phyloP scores from a whole-genome alignment of 2,888 invertebrate species.

The Andrena marginata region DNA sequence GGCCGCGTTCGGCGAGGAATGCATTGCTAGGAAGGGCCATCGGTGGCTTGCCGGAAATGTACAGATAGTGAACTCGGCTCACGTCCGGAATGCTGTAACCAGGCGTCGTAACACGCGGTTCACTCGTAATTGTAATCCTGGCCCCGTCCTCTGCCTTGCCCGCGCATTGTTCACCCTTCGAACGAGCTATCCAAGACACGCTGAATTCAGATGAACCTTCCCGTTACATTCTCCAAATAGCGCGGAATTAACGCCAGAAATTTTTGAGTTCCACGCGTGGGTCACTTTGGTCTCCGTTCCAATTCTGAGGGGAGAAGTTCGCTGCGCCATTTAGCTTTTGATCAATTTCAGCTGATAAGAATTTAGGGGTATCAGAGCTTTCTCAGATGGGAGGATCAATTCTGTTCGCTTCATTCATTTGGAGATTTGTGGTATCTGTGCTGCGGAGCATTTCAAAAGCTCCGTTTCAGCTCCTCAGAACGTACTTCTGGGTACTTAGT shows the following conservation, averaged over 20 bases:
- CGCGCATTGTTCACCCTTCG: constrained; percentile 51
- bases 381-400: neutral
- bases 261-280: neutral
- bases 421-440: no score
- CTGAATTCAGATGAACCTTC: constrained; percentile 41
- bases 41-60: constrained; percentile 60
- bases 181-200: constrained; percentile 33
- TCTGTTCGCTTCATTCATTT: neutral
- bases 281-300: no score
- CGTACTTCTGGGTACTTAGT: neutral
- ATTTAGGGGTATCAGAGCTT: neutral
- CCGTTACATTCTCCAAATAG: constrained; percentile 15
- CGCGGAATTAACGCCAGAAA: neutral
- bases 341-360: neutral
- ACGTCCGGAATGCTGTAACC: constrained; percentile 64
- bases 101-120: constrained; percentile 59
- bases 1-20: constrained; percentile 43
- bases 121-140: constrained; percentile 59
- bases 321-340: no score
- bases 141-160: constrained; percentile 2
- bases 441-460: neutral
- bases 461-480: neutral
- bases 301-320: no score
- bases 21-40: constrained; percentile 61
- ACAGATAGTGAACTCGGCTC: constrained; percentile 63